Base-by-base conservation (phyloP, 2,888 invertebrate species). In the Thereva nobilitata region DNA sequence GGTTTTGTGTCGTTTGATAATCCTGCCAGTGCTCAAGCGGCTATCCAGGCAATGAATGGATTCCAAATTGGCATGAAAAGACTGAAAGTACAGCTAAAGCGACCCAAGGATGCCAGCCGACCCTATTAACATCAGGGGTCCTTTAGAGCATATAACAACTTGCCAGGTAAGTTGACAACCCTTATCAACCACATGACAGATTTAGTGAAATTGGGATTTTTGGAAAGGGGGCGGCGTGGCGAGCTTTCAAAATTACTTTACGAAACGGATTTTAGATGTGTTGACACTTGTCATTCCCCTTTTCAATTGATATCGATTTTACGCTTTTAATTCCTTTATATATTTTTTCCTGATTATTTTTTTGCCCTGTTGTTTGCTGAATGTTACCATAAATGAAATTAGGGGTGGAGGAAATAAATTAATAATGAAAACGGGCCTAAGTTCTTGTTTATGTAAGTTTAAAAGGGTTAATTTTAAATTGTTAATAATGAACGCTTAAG, bases 61-160 rank as follows among this genome's bases (percentile, higher is more conserved):
- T 99, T 98, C 86, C 98, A 98, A 85, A 98, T 98, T 83, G 98
- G 98, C 79, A 98, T 98, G 97, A 99, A 99, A 86, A 89, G 98
- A 80, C 92, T 98, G 82, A 98, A 99, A 87, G 98, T 98, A 78
- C 97, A 98, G 86, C 89, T 98, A 84, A 98, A 98, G 85, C 88
- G 97, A 86, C 97, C 97, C 83, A 97, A 97, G 86, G 96, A 97
- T 83, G 95, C 95, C 80, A 95, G 91, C 84, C 89, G 95, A 86
- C 97, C 97, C 82, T 97, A 97, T 90, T 97, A 94, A 91, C 91
- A 86, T 84, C 84, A 83, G 84, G 84, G 78, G 78, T 74, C 74
- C 72, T 7, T 74, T 73, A 73, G 75, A 73, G 72, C 74, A 47
- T 45, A 40, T 37, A 41, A 49, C 37, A 49, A 65, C 47, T 44